Evolutionary conservation across 2,888 invertebrate species (phyloP).

Genomic region (Camponotus fellah): DNA sequence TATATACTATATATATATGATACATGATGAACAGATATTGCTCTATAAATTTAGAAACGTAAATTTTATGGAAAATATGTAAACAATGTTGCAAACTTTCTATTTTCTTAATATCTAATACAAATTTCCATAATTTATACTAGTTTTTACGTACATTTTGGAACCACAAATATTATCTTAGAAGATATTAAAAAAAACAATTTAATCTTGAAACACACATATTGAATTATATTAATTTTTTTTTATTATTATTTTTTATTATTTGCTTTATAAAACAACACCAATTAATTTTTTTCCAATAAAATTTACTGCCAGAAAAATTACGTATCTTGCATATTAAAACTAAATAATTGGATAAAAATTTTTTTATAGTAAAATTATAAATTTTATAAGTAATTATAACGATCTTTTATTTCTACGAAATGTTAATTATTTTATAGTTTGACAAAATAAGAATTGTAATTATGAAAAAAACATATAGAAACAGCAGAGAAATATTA

Average conservation of each 20-base stretch:
- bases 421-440: too few species aligned
- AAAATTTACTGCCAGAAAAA: too few species aligned
- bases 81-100: neutral
- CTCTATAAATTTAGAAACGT: neutral
- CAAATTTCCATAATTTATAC: neutral
- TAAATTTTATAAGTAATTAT: too few species aligned
- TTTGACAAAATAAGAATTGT: too few species aligned
- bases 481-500: too few species aligned
- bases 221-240: neutral
- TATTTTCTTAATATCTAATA: slow-evolving; percentile 11
- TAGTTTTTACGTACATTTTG: neutral
- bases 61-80: neutral
- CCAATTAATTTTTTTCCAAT: neutral
- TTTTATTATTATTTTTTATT: too few species aligned
- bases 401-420: too few species aligned
- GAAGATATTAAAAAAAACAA: neutral
- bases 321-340: too few species aligned
- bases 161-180: neutral
- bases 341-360: too few species aligned
- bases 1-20: slow-evolving; percentile 59
- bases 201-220: neutral
- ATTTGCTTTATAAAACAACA: neutral
- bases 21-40: slow-evolving; percentile 66
- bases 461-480: too few species aligned
- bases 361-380: too few species aligned